Base-by-base conservation (phyloP, 2,113 vertebrate species). In the Sterna hirundo region DNA sequence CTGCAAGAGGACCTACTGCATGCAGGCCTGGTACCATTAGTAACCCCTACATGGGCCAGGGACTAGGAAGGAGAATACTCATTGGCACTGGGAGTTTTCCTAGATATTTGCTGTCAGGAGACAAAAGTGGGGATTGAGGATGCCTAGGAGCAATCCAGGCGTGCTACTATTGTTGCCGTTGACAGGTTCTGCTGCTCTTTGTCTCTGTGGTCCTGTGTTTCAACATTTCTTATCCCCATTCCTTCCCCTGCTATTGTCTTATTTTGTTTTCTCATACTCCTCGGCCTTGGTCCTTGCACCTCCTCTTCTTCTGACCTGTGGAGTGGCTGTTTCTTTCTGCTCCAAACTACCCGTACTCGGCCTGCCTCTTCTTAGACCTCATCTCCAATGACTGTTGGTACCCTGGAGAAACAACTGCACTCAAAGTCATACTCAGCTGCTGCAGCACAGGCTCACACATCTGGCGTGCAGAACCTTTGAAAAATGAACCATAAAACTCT, bases 31-130 rank as follows among this genome's bases (percentile, higher is more conserved):
- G 13, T 61, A 54, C 23, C 2, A 16, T 65, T 34, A 40, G 16
- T 27, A 58, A 36, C 17, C n/a, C 8, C 7, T 51, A 13, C 14
- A 3, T 0, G 3, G 9, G 22, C 1, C 17, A 27, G 20, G 6
- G 44, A 21, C 14, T 34, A 18, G n/a, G 51, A 69, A 65, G 23
- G 16, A 10, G 16, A 85, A 47, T 20, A 15, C 4, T 40, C 9
- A 64, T 10, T 29, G 74, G 4, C 15, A 21, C 27, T 18, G 9
- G 6, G 11, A 46, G 5, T 6, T 74, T 86, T 88, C 42, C 25
- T 75, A 11, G 3, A 11, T 55, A 18, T 51, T 70, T 90, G 2
- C 9, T 77, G 18, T 23, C 40, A 36, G n/a, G 44, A 90, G 13
- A 52, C 2, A 64, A 86, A 49, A 8, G 6, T 44, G 9, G 6